Percentiles rank a stretch among this genome's conserved stretches.
Evolutionary conservation across 2,797 vertebrate species (phyloP).

Genomic region (Naso thynnoides): DNA sequence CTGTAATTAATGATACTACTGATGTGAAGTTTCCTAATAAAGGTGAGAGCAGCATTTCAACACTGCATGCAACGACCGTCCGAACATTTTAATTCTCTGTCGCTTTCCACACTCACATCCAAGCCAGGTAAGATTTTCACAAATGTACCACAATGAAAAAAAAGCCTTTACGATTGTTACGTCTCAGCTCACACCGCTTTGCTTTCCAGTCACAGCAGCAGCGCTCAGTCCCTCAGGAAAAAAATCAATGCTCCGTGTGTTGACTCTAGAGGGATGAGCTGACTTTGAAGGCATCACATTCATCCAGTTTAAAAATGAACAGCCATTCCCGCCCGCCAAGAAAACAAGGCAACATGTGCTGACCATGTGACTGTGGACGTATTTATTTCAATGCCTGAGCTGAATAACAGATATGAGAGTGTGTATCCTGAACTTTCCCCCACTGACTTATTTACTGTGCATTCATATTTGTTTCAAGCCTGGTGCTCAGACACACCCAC

Average conservation of each 20-base stretch:
- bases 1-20: constrained; percentile 17
- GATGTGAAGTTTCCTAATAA: not conserved
- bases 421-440: constrained; percentile 61
- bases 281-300: constrained; percentile 18
- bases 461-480: constrained; percentile 19
- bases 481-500: constrained; percentile 21
- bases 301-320: constrained; percentile 6
- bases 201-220: constrained; percentile 14
- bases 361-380: constrained; percentile 32
- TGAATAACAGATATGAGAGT: constrained; percentile 48
- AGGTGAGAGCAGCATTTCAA: constrained; percentile 20
- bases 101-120: not conserved
- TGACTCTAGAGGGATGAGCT: not conserved
- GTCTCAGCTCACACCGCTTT: not conserved
- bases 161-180: not conserved
- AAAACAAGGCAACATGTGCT: constrained; percentile 34
- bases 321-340: not conserved
- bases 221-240: not conserved
- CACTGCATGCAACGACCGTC: constrained; percentile 6
- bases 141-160: not conserved
- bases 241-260: constrained; percentile 15
- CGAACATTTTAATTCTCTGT: constrained; percentile 2
- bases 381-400: constrained; percentile 49
- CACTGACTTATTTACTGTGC: constrained; percentile 47
- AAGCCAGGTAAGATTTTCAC: not conserved